phyloP scores from a whole-genome alignment of 2,888 invertebrate genomes.

The Bedellia somnulentella region DNA sequence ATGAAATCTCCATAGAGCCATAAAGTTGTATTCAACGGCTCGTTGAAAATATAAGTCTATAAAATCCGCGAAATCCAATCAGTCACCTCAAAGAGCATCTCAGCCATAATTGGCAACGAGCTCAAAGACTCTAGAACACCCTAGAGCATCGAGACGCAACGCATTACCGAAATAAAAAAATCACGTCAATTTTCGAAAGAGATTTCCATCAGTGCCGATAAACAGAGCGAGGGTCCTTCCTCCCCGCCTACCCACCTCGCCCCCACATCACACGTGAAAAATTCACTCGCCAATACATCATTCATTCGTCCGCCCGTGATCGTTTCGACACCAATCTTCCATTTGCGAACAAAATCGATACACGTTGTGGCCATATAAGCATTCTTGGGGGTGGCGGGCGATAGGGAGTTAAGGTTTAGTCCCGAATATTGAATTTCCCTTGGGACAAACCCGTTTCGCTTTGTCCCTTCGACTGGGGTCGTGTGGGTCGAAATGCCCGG shows the following conservation, averaged over 20 bases:
- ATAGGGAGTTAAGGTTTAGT: conserved; percentile 62
- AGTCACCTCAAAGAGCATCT: conserved; percentile 39
- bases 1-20: no score
- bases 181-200: conserved; percentile 38
- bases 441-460: conserved; percentile 63
- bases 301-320: conserved; percentile 57
- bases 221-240: conserved; percentile 18
- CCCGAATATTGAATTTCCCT: conserved; percentile 65
- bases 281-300: conserved; percentile 55
- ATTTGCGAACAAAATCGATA: conserved; percentile 62
- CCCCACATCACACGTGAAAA: conserved; percentile 30
- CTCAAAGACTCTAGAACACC: conserved; percentile 19
- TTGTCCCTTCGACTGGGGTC: conserved; percentile 59
- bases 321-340: conserved; percentile 63
- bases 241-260: conserved; percentile 1
- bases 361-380: conserved; percentile 62
- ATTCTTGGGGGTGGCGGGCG: conserved; percentile 57
- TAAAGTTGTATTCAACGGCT: no score
- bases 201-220: conserved; percentile 42
- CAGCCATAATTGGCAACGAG: conserved; percentile 34
- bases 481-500: conserved; percentile 57
- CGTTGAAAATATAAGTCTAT: no score
- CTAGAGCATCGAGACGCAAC: conserved; percentile 20
- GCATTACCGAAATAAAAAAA: conserved; percentile 54
- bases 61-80: conserved; percentile 34